Conservation (phyloP, 2,888 invertebrate species). For the Caenorhabditis parvicauda region DNA sequence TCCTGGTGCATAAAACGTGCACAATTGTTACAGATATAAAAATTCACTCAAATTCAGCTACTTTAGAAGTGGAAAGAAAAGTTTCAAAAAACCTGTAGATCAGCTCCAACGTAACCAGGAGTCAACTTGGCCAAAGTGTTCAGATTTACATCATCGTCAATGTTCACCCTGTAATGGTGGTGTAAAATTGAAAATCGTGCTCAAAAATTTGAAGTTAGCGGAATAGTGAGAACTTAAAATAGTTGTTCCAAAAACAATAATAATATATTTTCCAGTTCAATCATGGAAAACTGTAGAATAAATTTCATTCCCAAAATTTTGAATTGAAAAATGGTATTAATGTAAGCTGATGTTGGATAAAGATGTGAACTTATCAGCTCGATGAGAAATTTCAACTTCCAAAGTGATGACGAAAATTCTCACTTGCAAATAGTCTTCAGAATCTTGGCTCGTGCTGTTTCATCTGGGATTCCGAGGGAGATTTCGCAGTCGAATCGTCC, state of each 20-base stretch:
- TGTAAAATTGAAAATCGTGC: neutral
- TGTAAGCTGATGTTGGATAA: no score
- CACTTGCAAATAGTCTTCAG: constrained; percentile 51
- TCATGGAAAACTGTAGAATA: no score
- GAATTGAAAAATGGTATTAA: no score
- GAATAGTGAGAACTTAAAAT: no score
- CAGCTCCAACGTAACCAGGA: constrained; percentile 93
- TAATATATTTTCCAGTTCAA: neutral
- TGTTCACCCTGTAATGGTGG: constrained; percentile 67
- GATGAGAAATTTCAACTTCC: no score
- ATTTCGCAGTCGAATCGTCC: constrained; percentile 67
- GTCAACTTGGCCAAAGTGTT: constrained; percentile 78
- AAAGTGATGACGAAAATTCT: constrained; percentile 3
- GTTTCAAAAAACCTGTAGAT: constrained; percentile 31
- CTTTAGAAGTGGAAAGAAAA: neutral
- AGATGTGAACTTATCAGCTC: neutral
- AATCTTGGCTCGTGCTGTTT: constrained; percentile 71
- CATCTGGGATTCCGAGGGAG: constrained; percentile 86
- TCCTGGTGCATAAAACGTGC: no score
- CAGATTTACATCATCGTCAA: constrained; percentile 74
- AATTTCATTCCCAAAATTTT: no score
- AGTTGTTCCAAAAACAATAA: neutral
- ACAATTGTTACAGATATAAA: no score
- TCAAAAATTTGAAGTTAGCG: no score
- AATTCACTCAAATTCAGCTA: no score